Percentiles rank a stretch among this genome's conserved stretches.
These are phyloP conservation scores for Rhinoraja longicauda DNA, from an alignment of 2,797 vertebrate species.

Conservation along the genomic window DNA sequence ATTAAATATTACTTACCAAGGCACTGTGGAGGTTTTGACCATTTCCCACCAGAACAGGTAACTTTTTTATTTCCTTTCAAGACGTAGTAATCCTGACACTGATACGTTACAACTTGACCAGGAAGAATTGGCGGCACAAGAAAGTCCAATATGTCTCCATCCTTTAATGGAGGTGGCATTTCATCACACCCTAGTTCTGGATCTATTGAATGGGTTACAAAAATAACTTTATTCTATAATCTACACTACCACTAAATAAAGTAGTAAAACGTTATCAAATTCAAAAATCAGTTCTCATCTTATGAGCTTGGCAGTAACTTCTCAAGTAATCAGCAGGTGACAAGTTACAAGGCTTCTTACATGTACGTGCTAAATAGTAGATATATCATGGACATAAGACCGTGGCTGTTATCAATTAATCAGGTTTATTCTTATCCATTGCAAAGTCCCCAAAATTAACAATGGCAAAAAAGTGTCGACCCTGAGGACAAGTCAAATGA, in stretches of 20 bases:
- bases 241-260: not conserved
- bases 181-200: not conserved
- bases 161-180: not conserved
- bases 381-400: not conserved
- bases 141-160: slow-evolving; percentile 39
- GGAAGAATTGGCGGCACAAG: not conserved
- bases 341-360: not conserved
- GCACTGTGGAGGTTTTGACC: slow-evolving; percentile 43
- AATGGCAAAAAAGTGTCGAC: not conserved
- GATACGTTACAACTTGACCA: slow-evolving; percentile 43
- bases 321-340: not conserved
- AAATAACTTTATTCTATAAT: not conserved
- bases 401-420: not conserved
- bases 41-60: slow-evolving; percentile 45
- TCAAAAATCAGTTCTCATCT: not conserved
- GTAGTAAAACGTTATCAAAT: not conserved
- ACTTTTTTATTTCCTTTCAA: slow-evolving; percentile 28
- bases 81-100: slow-evolving; percentile 40
- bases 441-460: not conserved
- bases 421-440: not conserved
- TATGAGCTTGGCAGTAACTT: not conserved
- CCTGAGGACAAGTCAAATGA: not conserved
- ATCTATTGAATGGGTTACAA: not conserved
- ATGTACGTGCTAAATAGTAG: not conserved
- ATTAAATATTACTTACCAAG: slow-evolving; percentile 47